Evolutionary conservation across 2,888 invertebrate species (phyloP).

Genomic region (Metalampra italica): DNA sequence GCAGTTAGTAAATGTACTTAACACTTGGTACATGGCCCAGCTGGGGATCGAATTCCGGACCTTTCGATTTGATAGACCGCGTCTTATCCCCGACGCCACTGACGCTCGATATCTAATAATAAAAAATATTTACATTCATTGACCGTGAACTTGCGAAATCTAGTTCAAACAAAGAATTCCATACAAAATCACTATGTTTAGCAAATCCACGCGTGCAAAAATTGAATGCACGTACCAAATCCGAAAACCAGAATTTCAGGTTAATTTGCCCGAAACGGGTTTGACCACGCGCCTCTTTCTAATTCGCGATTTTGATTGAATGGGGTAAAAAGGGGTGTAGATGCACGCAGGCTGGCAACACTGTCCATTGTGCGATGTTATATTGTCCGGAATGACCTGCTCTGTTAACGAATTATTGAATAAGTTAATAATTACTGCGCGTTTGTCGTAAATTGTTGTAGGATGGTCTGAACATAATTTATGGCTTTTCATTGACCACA

Average conservation of each 20-base stretch:
- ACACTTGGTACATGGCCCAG: too few species aligned
- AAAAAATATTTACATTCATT: slow-evolving; percentile 42
- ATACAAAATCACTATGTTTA: slow-evolving; percentile 63
- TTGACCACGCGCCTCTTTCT: slow-evolving; percentile 62
- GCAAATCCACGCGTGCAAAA: slow-evolving; percentile 63
- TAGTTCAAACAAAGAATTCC: slow-evolving; percentile 43
- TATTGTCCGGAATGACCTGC: slow-evolving; percentile 67
- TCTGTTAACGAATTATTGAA: slow-evolving; percentile 66
- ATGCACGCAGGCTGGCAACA: slow-evolving; percentile 33
- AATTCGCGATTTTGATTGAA: slow-evolving; percentile 45
- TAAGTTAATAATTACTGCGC: slow-evolving; percentile 60
- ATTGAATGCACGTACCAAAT: slow-evolving; percentile 28
- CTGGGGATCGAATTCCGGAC: too few species aligned
- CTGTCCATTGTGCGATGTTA: slow-evolving; percentile 35
- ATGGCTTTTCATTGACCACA: background rate
- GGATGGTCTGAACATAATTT: background rate
- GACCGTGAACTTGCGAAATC: slow-evolving; percentile 50
- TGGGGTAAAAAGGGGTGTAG: slow-evolving; percentile 2
- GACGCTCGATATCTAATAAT: background rate
- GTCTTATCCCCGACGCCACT: too few species aligned
- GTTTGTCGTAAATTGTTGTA: slow-evolving; percentile 41
- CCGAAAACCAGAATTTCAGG: slow-evolving; percentile 58
- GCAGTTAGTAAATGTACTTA: too few species aligned
- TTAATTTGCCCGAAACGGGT: slow-evolving; percentile 52
- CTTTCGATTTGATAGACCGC: too few species aligned